Base-by-base conservation (phyloP, 2,797 vertebrate genomes). In the Halcyon chelicuti region DNA sequence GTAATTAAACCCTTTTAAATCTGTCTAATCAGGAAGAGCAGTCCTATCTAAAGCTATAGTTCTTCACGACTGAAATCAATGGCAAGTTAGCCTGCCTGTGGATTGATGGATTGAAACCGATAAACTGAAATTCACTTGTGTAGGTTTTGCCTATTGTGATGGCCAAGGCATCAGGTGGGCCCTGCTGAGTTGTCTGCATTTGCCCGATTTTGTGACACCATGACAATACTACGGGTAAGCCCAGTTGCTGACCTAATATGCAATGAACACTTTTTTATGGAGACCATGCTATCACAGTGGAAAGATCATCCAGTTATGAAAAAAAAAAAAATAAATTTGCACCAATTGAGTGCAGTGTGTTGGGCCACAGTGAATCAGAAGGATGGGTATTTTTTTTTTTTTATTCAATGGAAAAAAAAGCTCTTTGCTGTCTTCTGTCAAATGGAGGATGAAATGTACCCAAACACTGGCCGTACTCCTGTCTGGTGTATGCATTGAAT, bases 1-100 rank as follows among this genome's bases (percentile, higher is more conserved):
- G 76, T 94, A 94, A 95, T 96, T 94, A 95, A 97, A 85, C 40
- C 90, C 52, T 75, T 65, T 61, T 76, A 95, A 93, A 76, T 92
- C 88, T 70, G 57, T 44, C 79, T 94, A 87, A 96, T 96, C 75
- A 91, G 63, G 55, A 80, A 28, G 61, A 94, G 70, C 82, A 72
- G 7, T 35, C 33, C 15, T 86, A 47, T 73, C 51, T 91, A 79
- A 96, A 94, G 58, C 70, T 52, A 46, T 67, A 70, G 35, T 9
- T 93, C 46, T 51, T 62, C 14, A 5, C 0, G 2, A 51, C 25
- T 75, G 54, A 81, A 86, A 40, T 65, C 49, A 77, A 47, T n/a
- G 47, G 52, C 37, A 82, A 82, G 16, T 70, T 82, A 82, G 42
- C 42, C 19, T 91, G 72, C 44, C 40, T 87, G 51, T 65, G 57